Evolutionary conservation across 2,888 invertebrate species (phyloP), one percentile per base, ranked within the genome.

Genomic region (Hydrotaea diabolus): DNA sequence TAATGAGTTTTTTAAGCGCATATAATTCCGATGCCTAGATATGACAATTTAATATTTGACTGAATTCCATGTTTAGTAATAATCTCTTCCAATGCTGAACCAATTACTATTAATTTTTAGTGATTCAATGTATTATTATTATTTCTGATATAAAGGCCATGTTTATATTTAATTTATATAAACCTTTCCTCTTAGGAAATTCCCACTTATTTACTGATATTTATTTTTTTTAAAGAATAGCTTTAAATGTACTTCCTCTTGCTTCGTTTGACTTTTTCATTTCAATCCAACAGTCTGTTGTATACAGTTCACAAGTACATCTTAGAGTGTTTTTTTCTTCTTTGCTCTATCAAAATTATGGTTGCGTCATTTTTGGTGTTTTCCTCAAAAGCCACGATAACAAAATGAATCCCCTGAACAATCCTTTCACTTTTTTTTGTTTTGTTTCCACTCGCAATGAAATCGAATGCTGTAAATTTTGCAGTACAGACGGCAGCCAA

Each of bases 381-480:
- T 49, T n/a, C 49, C 49, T 36, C n/a, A 8, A 49, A 49, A 49
- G 15, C n/a, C 49, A 2, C n/a, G n/a, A 49, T n/a, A 49, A 11
- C 39, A 11, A 49, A n/a, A 59, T 59, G 59, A 26, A 7, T 59
- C 59, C 4, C 15, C 26, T 59, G 15, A 59, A 59, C 7, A 19
- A 59, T 59, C 59, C 59, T 59, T 59, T 59, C 59, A 59, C 59
- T 59, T 59, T 26, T 59, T 57, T 57, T 5, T 13, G 7, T 11
- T 11, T 39, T 13, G 26, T 13, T 31, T 57, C 15, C 59, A 26
- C 23, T 26, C 11, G 26, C 11, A 19, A 26, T 59, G 15, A 26
- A 59, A 59, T 59, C 19, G 59, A 59, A 59, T 26, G 59, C 26
- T 59, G 59, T 59, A 31, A 31, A 23, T 59, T 59, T 31, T n/a